phyloP scores from a whole-genome alignment of 2,113 vertebrate species.

The Noturus placidus region DNA sequence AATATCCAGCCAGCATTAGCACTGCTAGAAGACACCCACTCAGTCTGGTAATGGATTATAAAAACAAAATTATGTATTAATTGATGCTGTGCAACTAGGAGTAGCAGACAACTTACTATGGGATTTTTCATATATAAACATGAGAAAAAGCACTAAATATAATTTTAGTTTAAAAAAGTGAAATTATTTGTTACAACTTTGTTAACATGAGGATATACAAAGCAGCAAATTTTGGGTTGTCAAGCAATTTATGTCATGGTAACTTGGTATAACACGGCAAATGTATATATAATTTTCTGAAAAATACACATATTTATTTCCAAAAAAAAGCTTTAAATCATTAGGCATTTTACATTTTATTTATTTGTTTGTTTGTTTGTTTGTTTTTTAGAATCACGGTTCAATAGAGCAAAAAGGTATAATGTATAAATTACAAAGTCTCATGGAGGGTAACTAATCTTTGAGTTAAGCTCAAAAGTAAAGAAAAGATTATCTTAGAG shows the following conservation, averaged over 20 bases:
- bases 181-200: not conserved
- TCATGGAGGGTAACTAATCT: not conserved
- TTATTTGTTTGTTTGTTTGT: no score
- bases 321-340: not conserved
- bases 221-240: not conserved
- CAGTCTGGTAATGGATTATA: not conserved
- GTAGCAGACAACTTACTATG: not conserved
- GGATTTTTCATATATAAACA: not conserved
- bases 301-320: no score
- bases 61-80: not conserved
- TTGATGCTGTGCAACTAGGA: not conserved
- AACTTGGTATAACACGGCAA: no score
- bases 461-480: not conserved
- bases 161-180: not conserved
- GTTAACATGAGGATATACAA: not conserved
- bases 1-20: slow-evolving; percentile 30
- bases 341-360: not conserved
- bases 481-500: not conserved
- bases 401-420: not conserved
- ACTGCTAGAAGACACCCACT: slow-evolving; percentile 16
- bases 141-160: not conserved
- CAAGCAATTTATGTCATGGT: not conserved
- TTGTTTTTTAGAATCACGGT: not conserved
- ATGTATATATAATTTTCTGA: no score
- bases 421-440: not conserved